A percentile compares a stretch with the other conserved stretches of the same genome.
Conservation (phyloP, 2,888 invertebrate species). For the Craniophora ligustri region DNA sequence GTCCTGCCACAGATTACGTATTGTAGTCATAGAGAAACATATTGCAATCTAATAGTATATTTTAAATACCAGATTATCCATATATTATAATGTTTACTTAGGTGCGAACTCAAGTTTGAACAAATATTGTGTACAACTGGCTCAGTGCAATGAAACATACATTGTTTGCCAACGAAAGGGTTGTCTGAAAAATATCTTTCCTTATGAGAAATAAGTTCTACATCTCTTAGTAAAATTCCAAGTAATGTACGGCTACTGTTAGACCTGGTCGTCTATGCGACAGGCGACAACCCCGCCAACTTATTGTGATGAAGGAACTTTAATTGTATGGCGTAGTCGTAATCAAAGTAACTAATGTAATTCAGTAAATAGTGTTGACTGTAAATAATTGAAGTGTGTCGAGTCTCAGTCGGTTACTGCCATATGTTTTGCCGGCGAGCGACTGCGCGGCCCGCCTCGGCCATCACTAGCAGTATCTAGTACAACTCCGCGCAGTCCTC, state of each 20-base stretch:
- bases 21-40: conserved; percentile 17
- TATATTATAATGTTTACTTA: conserved; percentile 13
- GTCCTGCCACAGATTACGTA: conserved; percentile 2
- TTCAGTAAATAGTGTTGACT: conserved; percentile 20
- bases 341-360: conserved; percentile 35
- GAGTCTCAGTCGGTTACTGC: conserved; percentile 64
- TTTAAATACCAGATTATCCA: conserved; percentile 40
- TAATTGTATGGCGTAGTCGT: conserved; percentile 30
- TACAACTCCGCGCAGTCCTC: conserved; percentile 1
- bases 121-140: conserved; percentile 5
- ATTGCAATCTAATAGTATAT: conserved; percentile 39
- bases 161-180: conserved; percentile 12
- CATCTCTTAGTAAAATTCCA: conserved; percentile 3
- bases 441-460: neutral
- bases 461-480: no score
- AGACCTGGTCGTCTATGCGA: neutral
- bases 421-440: conserved; percentile 56
- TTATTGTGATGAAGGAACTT: conserved; percentile 26
- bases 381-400: conserved; percentile 10
- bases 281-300: conserved; percentile 18
- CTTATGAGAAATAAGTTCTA: neutral
- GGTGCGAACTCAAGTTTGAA: conserved; percentile 1
- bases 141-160: neutral
- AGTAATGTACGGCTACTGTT: neutral
- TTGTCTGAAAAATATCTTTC: conserved; percentile 1